phyloP scores from a whole-genome alignment of 2,888 invertebrate species.

The Sacculina carcini region DNA sequence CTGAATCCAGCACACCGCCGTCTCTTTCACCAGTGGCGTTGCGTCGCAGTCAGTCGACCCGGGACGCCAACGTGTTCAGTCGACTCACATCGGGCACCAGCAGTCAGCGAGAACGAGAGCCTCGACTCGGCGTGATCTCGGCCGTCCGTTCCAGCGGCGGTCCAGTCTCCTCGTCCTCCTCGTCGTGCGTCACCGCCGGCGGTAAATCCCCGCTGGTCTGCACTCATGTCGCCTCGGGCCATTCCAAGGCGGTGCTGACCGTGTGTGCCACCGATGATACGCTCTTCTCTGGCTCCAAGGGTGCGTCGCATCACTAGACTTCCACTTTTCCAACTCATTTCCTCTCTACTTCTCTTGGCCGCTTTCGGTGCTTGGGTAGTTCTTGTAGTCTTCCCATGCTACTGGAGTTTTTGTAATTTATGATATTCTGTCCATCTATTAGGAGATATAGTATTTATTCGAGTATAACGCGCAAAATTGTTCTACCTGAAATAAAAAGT shows the following conservation, averaged over 20 bases:
- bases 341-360: too few species aligned
- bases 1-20: too few species aligned
- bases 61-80: constrained; percentile 43
- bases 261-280: constrained; percentile 44
- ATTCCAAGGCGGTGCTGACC: constrained; percentile 53
- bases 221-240: constrained; percentile 56
- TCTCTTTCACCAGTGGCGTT: constrained; percentile 32
- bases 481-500: too few species aligned
- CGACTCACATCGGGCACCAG: constrained; percentile 34
- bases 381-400: too few species aligned
- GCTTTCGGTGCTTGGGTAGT: not conserved
- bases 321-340: too few species aligned
- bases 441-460: too few species aligned
- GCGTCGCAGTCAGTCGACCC: constrained; percentile 18
- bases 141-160: constrained; percentile 30
- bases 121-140: constrained; percentile 25
- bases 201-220: constrained; percentile 37
- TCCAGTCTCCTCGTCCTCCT: not conserved
- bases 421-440: too few species aligned
- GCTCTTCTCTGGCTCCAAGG: constrained; percentile 62
- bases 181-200: constrained; percentile 19
- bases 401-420: too few species aligned
- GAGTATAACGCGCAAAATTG: too few species aligned
- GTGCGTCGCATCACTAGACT: constrained; percentile 22
- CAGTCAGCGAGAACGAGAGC: constrained; percentile 19